Evolutionary conservation across 1,140 invertebrate genomes (phyloP).

Genomic region (Danaus plexippus): DNA sequence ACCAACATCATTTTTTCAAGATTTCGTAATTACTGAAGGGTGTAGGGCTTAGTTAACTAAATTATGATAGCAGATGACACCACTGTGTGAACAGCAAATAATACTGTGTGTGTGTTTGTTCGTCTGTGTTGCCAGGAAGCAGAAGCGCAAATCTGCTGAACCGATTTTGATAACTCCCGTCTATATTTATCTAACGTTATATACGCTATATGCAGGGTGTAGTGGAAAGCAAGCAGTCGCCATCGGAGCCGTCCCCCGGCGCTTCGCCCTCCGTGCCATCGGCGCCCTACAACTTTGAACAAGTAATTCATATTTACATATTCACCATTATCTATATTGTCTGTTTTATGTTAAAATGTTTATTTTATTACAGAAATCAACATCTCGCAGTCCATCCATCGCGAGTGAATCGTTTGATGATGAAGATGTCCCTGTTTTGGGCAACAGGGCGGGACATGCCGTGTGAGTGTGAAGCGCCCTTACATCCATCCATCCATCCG

Average conservation of each 20-base stretch:
- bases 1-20: too few species aligned
- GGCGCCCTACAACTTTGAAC: conserved; percentile 27
- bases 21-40: too few species aligned
- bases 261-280: conserved; percentile 35
- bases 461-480: conserved; percentile 39
- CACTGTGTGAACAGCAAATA: too few species aligned
- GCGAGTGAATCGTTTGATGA: conserved; percentile 36
- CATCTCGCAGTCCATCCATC: conserved; percentile 44
- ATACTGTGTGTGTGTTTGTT: too few species aligned
- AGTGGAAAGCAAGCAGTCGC: conserved; percentile 13
- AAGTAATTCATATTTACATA: too few species aligned
- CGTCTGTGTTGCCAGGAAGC: too few species aligned
- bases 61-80: too few species aligned
- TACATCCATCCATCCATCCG: too few species aligned
- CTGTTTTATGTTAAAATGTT: neutral
- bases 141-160: too few species aligned
- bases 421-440: conserved; percentile 30
- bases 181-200: neutral
- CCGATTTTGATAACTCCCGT: too few species aligned
- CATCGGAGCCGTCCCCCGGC: conserved; percentile 30
- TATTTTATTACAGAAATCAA: conserved; percentile 31
- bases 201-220: conserved; percentile 2
- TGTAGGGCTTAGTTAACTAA: too few species aligned
- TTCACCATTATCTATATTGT: conserved; percentile 27
- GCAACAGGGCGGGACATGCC: conserved; percentile 43